Base-by-base conservation (phyloP, 64 coral and sea anemone species). In the Exaiptasia diaphana region DNA sequence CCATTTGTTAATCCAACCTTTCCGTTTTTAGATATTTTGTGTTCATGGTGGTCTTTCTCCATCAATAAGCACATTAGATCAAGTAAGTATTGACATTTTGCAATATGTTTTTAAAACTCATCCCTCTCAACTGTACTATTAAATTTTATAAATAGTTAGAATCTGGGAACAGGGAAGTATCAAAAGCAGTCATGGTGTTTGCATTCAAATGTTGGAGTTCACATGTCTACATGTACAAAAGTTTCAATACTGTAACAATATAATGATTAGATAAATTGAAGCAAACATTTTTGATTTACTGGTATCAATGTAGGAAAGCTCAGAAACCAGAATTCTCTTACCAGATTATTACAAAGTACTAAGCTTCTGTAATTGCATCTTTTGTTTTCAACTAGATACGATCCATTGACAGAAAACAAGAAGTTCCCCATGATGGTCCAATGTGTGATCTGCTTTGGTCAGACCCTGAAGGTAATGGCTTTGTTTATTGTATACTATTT, bases 401-500 rank as follows among this genome's bases (percentile, higher is more conserved):
- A 10, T 87, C 89, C n/a, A 99, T 99, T 80, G 95, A 99, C 52
- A 78, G 95, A 28, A 99, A 99, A 67, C 95, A 99, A 52, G 95
- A 99, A 85, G 95, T 99, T 27, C 95, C 95, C 13, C 95, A 99
- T 77, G 95, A 99, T 82, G 95, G 95, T 10, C 95, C 95, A 20
- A 99, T 99, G 95, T 99, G 95, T 77, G 95, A 99, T 41, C 71
- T 99, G 9, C 69, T 99, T 5, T 99, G 95, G 90, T 93, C 95
- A 71, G 95, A 99, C 38, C 95, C 95, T 75, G 95, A 99, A 89
- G 95, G 95, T 97, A 49, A 50, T 62, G 36, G 28, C 25, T 43
- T 75, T n/a, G n/a, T n/a, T n/a, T n/a, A n/a, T n/a, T n/a, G n/a
- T 8, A 21, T n/a, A 44, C 26, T 36, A 39, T 13, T 28, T 38